phyloP scores from a whole-genome alignment of 1,140 invertebrate species.

The Neotoxoptera formosana region DNA sequence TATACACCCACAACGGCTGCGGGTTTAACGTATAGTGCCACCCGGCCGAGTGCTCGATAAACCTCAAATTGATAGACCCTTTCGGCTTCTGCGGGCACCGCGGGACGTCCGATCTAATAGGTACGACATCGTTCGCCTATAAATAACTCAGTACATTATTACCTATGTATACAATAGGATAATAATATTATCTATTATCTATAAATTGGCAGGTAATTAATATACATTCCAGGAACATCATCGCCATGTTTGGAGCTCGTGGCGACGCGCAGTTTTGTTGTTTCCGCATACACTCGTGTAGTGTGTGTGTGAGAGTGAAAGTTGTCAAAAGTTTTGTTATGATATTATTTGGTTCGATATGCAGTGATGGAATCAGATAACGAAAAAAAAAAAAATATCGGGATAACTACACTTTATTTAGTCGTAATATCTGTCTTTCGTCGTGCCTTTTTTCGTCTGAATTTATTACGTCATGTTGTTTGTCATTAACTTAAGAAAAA shows the following conservation, averaged over 20 bases:
- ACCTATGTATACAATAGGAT: background rate
- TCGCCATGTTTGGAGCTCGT: background rate
- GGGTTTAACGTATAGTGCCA: background rate
- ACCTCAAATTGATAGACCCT: slow-evolving; percentile 14
- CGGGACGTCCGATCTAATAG: background rate
- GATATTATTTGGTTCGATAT: background rate
- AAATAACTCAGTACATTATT: background rate
- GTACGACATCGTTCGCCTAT: background rate
- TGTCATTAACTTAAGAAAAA: too few relatives aligned
- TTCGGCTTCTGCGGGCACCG: background rate
- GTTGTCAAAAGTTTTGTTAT: background rate
- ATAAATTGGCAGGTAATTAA: background rate
- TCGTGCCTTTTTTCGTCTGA: too few relatives aligned
- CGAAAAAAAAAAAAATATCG: too few relatives aligned
- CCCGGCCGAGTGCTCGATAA: background rate
- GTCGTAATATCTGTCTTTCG: too few relatives aligned
- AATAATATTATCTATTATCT: too few relatives aligned
- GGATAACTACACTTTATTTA: too few relatives aligned
- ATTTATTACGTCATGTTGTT: too few relatives aligned
- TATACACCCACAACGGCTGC: background rate
- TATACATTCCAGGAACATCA: background rate
- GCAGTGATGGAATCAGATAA: too few relatives aligned
- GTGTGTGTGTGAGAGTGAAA: background rate
- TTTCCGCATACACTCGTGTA: background rate
- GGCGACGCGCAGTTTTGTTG: background rate